A percentile compares a stretch with the other conserved stretches of the same genome.
phyloP scores from a whole-genome alignment of 2,888 invertebrate genomes.

The Matsumyia berberina region DNA sequence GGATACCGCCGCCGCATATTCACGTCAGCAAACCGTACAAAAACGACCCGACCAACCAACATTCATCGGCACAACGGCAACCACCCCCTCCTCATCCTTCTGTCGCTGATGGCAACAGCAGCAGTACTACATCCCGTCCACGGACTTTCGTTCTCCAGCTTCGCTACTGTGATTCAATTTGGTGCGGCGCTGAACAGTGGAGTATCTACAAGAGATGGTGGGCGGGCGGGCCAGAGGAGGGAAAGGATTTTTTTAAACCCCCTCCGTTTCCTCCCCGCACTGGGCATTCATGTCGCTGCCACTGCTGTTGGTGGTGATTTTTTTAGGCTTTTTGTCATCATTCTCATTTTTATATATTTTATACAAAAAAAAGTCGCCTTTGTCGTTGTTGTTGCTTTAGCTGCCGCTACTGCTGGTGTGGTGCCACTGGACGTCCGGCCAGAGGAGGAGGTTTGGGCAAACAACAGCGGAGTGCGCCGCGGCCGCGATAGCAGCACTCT shows the following conservation, averaged over 20 bases:
- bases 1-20: conserved; percentile 76
- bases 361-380: conserved; percentile 42
- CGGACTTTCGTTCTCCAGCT: conserved; percentile 70
- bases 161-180: conserved; percentile 76
- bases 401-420: conserved; percentile 38
- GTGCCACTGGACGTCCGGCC: conserved; percentile 46
- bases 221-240: conserved; percentile 69
- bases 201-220: conserved; percentile 61
- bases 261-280: neutral
- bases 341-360: conserved; percentile 67
- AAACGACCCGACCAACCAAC: conserved; percentile 74
- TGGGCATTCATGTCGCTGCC: conserved; percentile 56
- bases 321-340: conserved; percentile 75
- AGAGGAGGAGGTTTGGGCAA: conserved; percentile 67
- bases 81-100: conserved; percentile 40
- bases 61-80: conserved; percentile 59
- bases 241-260: conserved; percentile 66
- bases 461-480: conserved; percentile 56
- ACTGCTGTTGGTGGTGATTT: conserved; percentile 76
- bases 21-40: conserved; percentile 74
- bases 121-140: conserved; percentile 62
- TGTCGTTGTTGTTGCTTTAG: conserved; percentile 48
- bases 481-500: conserved; percentile 36
- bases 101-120: conserved; percentile 40
- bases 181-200: conserved; percentile 49